A percentile compares a stretch with the other conserved stretches of the same genome.
These are phyloP conservation scores for Muntiacus muntjak DNA, from an alignment of 2,113 vertebrate species.

Conservation along the genomic window DNA sequence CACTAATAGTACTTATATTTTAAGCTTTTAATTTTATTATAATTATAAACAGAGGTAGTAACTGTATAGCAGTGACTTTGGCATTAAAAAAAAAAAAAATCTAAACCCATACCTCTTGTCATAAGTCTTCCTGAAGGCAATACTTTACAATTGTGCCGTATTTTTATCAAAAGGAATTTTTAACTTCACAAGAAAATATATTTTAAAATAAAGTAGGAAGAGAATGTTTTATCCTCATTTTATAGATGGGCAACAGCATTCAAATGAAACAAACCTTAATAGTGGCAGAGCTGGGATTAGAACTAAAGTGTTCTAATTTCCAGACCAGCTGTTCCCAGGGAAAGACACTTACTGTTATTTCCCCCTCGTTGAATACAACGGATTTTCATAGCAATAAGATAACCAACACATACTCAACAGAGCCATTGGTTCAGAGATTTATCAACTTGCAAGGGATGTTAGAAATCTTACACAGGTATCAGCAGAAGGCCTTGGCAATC, in stretches of 20 bases:
- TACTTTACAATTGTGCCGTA: neutral
- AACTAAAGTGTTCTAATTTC: slow-evolving; percentile 27
- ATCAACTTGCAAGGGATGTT: neutral
- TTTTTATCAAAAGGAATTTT: slow-evolving; percentile 26
- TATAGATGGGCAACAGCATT: neutral
- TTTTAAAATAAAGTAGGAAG: slow-evolving; percentile 45
- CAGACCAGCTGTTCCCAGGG: slow-evolving; percentile 49
- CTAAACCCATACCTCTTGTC: neutral
- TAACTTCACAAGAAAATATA: slow-evolving; percentile 13
- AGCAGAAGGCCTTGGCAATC: neutral
- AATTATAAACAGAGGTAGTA: neutral
- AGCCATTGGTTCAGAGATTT: slow-evolving; percentile 16
- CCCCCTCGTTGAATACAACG: slow-evolving; percentile 24
- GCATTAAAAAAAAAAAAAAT: neutral
- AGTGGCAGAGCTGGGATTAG: slow-evolving; percentile 30
- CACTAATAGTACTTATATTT: neutral
- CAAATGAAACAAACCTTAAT: slow-evolving; percentile 43
- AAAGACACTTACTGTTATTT: slow-evolving; percentile 44
- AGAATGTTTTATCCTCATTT: slow-evolving; percentile 31
- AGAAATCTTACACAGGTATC: neutral
- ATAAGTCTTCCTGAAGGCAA: neutral
- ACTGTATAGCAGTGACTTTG: neutral
- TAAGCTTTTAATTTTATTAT: neutral
- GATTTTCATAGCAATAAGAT: slow-evolving; percentile 25
- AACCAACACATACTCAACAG: neutral